Evolutionary conservation across 1,140 invertebrate genomes (phyloP).

Genomic region (Pygmarrhopalites habei): DNA sequence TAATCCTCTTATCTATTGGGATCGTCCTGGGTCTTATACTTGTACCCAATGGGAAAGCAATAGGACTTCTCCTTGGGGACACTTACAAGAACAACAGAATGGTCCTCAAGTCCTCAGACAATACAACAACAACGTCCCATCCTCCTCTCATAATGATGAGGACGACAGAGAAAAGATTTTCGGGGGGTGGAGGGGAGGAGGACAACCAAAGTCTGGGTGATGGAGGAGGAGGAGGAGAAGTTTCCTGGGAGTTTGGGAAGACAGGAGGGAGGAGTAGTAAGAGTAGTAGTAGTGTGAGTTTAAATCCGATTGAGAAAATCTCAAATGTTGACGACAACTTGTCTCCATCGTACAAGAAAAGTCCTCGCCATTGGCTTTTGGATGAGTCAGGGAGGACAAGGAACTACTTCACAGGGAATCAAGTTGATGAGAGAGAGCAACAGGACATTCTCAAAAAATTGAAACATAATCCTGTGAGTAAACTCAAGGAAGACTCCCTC

Average conservation of each 20-base stretch:
- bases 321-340: not conserved
- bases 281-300: no score
- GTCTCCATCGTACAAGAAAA: not conserved
- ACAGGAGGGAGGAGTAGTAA: no score
- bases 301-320: not conserved
- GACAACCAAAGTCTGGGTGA: no score
- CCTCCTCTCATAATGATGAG: no score
- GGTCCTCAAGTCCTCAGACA: not conserved
- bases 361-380: not conserved
- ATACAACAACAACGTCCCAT: no score
- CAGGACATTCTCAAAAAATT: not conserved
- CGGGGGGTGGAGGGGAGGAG: no score
- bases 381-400: not conserved
- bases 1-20: conserved; percentile 77
- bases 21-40: conserved; percentile 77
- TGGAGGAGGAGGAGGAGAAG: no score
- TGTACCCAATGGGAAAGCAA: conserved; percentile 79
- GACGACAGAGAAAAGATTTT: no score
- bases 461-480: not conserved
- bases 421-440: not conserved
- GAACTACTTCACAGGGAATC: not conserved
- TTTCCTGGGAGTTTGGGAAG: no score
- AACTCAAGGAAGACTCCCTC: not conserved
- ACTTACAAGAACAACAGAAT: conserved; percentile 22
- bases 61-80: conserved; percentile 76